Conservation (phyloP, 1,140 invertebrate species). For the Caenorhabditis latens region DNA sequence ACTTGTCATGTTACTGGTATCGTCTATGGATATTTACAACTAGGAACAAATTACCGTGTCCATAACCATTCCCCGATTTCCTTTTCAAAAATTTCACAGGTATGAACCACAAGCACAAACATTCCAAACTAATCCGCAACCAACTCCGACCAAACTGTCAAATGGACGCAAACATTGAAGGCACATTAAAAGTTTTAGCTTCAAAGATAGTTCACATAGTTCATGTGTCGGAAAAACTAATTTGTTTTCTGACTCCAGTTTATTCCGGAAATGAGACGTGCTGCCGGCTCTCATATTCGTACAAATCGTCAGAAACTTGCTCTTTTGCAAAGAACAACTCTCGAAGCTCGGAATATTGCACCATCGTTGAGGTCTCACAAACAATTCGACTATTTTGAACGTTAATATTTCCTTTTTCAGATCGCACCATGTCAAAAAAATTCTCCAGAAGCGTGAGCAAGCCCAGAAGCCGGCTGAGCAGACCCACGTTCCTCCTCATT, state of each 20-base stretch:
- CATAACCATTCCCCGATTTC: too few species aligned
- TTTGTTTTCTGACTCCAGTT: background rate
- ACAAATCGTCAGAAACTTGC: conserved; percentile 34
- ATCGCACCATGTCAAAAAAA: conserved; percentile 4
- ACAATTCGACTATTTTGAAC: background rate
- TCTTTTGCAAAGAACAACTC: conserved; percentile 52
- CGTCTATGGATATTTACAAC: too few species aligned
- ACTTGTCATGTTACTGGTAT: too few species aligned
- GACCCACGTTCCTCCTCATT: background rate
- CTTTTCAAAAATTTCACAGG: too few species aligned
- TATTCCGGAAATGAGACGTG: conserved; percentile 55
- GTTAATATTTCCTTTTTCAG: background rate
- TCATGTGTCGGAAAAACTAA: background rate
- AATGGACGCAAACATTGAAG: conserved; percentile 41
- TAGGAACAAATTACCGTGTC: too few species aligned
- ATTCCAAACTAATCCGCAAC: too few species aligned
- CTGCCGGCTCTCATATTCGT: conserved; percentile 48
- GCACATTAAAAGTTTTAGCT: conserved; percentile 11
- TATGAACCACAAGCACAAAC: too few species aligned
- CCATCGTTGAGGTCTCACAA: conserved; percentile 38
- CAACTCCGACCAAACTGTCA: conserved; percentile 20
- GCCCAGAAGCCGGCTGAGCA: background rate
- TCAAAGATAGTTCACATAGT: conserved; percentile 42
- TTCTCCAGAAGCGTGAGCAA: conserved; percentile 3
- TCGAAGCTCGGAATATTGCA: conserved; percentile 8